These are phyloP conservation scores for Microctonus hyperodae DNA, from an alignment of 2,888 invertebrate genomes.

Conservation along the genomic window DNA sequence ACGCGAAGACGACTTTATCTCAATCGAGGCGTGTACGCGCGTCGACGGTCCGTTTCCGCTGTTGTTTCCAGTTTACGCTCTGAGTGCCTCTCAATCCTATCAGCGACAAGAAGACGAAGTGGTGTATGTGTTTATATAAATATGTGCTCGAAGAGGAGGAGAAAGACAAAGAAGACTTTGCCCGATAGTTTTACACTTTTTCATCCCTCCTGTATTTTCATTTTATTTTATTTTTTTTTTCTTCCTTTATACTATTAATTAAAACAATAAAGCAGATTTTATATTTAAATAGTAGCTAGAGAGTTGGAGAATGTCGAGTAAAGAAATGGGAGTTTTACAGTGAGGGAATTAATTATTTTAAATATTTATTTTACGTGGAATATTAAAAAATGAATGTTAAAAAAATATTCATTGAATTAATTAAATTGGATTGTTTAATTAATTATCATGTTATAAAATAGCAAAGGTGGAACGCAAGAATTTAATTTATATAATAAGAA, in stretches of 20 bases:
- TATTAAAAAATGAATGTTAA: neutral
- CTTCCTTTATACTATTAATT: neutral
- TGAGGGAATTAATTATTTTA: neutral
- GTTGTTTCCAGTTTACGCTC: slow-evolving; percentile 61
- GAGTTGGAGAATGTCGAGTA: too few relatives aligned
- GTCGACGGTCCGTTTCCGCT: slow-evolving; percentile 53
- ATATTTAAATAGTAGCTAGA: neutral
- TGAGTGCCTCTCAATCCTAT: slow-evolving; percentile 59
- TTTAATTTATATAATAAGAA: too few relatives aligned
- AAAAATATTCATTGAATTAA: too few relatives aligned
- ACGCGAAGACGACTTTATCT: slow-evolving; percentile 55
- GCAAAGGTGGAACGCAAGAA: too few relatives aligned
- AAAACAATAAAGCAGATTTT: neutral
- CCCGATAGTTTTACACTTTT: slow-evolving; percentile 5
- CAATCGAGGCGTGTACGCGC: slow-evolving; percentile 56
- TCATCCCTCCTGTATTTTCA: neutral
- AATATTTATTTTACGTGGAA: too few relatives aligned
- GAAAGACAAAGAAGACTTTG: slow-evolving; percentile 15
- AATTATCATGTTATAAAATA: too few relatives aligned
- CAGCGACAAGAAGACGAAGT: slow-evolving; percentile 48
- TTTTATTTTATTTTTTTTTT: neutral
- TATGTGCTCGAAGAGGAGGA: neutral
- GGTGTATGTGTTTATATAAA: neutral
- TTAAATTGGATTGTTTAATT: too few relatives aligned
- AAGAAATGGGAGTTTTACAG: neutral